phyloP scores from a whole-genome alignment of 2,888 invertebrate species.

The Phorcus lineatus region DNA sequence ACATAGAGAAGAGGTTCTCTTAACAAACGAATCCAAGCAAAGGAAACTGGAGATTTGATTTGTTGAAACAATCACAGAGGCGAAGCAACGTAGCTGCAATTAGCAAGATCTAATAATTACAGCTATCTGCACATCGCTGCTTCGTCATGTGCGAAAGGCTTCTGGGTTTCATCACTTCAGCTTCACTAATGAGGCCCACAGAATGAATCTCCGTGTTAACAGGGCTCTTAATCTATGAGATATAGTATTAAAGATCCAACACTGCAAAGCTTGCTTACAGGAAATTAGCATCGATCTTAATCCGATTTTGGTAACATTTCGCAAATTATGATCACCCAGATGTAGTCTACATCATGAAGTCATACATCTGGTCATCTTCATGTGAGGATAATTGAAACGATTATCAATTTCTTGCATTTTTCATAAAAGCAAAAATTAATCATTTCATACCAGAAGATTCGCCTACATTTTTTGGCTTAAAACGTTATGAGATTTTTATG shows the following conservation, averaged over 20 bases:
- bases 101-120: not conserved
- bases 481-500: too few relatives aligned
- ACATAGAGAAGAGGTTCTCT: too few relatives aligned
- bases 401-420: too few relatives aligned
- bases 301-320: not conserved
- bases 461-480: too few relatives aligned
- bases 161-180: not conserved
- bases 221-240: not conserved
- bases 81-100: not conserved
- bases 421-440: too few relatives aligned
- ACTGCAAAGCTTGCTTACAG: not conserved
- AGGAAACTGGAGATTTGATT: too few relatives aligned
- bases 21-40: too few relatives aligned
- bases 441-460: too few relatives aligned
- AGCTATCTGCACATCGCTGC: not conserved
- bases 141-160: not conserved
- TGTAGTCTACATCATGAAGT: not conserved
- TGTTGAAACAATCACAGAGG: too few relatives aligned
- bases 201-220: not conserved
- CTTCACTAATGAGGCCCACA: not conserved
- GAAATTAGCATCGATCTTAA: slow-evolving; percentile 5
- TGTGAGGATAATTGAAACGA: too few relatives aligned
- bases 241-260: not conserved
- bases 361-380: not conserved
- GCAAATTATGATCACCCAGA: not conserved